phyloP scores from a whole-genome alignment of 2,797 vertebrate genomes.

The Pseudomugil gertrudae region DNA sequence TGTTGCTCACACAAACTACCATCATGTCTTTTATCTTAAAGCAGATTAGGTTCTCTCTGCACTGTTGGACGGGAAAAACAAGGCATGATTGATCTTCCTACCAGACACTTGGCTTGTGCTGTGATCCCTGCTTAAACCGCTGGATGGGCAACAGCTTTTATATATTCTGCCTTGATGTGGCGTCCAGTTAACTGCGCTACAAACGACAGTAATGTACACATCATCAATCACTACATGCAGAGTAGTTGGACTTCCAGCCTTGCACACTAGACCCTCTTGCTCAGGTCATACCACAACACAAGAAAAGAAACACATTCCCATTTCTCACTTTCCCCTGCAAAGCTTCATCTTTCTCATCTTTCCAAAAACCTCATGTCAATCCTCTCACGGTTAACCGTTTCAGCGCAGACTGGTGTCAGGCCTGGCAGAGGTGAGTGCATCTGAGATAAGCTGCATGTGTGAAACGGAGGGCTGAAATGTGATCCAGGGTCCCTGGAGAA shows the following conservation, averaged over 20 bases:
- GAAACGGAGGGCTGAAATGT: slow-evolving; percentile 27
- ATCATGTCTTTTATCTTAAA: slow-evolving; percentile 33
- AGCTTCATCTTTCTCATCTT: slow-evolving; percentile 26
- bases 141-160: slow-evolving; percentile 47
- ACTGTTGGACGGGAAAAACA: slow-evolving; percentile 56
- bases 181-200: slow-evolving; percentile 48
- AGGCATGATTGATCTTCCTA: slow-evolving; percentile 57
- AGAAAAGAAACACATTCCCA: neutral
- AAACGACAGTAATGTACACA: slow-evolving; percentile 3
- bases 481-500: slow-evolving; percentile 42
- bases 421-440: slow-evolving; percentile 23
- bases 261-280: slow-evolving; percentile 13
- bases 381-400: slow-evolving; percentile 47
- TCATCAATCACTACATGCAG: slow-evolving; percentile 14
- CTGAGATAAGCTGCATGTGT: slow-evolving; percentile 22
- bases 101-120: slow-evolving; percentile 54
- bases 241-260: slow-evolving; percentile 8
- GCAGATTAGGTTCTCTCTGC: slow-evolving; percentile 34
- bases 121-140: slow-evolving; percentile 50
- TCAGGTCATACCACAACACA: slow-evolving; percentile 14
- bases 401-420: slow-evolving; percentile 43
- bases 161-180: slow-evolving; percentile 49
- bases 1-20: slow-evolving; percentile 24
- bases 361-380: slow-evolving; percentile 36
- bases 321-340: slow-evolving; percentile 7